Base-by-base conservation (phyloP, 2,888 invertebrate species). In the Mesoligia furuncula region DNA sequence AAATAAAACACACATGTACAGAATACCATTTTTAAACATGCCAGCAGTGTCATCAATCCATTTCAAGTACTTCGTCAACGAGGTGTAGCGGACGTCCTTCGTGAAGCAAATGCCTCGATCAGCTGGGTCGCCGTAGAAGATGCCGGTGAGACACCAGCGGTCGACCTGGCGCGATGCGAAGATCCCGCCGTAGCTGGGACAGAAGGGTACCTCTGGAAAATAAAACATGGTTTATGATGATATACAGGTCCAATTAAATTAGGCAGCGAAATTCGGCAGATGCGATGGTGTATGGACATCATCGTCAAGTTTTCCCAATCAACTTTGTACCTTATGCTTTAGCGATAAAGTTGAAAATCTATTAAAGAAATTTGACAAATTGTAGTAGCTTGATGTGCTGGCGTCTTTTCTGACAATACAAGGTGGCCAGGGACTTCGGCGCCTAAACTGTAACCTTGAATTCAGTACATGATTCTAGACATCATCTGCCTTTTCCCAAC, bases 141-240 rank as follows among this genome's bases (percentile, higher is more conserved):
- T 90, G 0, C 95, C 96, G 15, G 87, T 87, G 0, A 96, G 88
- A 45, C 90, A 91, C 94, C 95, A 94, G 0, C 84, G 80, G 36
- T 87, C 81, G 0, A 54, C n/a, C 1, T 89, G 86, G 57, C 90
- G 91, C 0, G 90, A 84, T 0, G 91, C 92, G 83, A 91, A 93
- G 0, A 95, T 57, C 6, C 96, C 96, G 0, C 96, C 96, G 76
- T 93, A 95, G 80, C 95, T 96, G 0, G 96, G 96, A 36, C 96
- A 96, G 2, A 93, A 88, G 0, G 94, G 86, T 24, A 95, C 91
- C 61, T 93, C 96, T 96, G 92, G 13, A 70, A 73, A 67, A 67
- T 24, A 59, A 59, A 45, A 59, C 5, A 11, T n/a, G 13, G 11
- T 57, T n/a, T 5, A 17, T 27, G 15, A 2, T 59, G 6, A 27